phyloP scores from a whole-genome alignment of 2,797 vertebrate species.

The Anabas testudineus region DNA sequence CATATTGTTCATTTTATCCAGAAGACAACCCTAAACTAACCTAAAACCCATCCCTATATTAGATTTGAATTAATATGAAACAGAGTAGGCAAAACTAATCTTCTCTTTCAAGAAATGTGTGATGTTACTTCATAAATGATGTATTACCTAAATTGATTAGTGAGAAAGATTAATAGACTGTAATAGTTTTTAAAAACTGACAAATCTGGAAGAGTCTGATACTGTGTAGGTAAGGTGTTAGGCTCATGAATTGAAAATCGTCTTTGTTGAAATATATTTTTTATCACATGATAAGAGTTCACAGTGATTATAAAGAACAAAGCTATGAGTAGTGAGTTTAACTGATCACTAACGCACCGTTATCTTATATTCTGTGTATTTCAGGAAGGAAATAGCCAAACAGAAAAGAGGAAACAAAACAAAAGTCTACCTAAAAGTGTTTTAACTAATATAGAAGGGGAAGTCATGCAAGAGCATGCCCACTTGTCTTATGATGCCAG shows the following conservation, averaged over 20 bases:
- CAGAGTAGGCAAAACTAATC: too few relatives aligned
- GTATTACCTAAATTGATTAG: too few relatives aligned
- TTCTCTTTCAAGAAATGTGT: not conserved
- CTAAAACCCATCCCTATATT: too few relatives aligned
- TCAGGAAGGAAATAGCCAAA: slow-evolving; percentile 19
- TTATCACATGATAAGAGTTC: too few relatives aligned
- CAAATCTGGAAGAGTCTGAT: too few relatives aligned
- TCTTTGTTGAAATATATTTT: too few relatives aligned
- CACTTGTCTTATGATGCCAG: not conserved
- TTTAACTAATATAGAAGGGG: slow-evolving; percentile 27
- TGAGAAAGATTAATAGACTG: too few relatives aligned
- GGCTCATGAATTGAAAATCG: too few relatives aligned
- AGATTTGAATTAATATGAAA: not conserved
- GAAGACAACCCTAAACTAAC: not conserved
- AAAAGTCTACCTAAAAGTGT: not conserved
- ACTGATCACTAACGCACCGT: not conserved
- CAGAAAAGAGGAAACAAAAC: slow-evolving; percentile 58
- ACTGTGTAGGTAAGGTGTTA: too few relatives aligned
- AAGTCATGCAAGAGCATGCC: slow-evolving; percentile 11
- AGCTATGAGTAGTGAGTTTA: not conserved
- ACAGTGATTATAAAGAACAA: too few relatives aligned
- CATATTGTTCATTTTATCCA: not conserved
- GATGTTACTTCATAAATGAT: not conserved
- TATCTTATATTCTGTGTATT: not conserved
- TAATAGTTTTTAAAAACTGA: too few relatives aligned